phyloP scores from a whole-genome alignment of 2,888 invertebrate species.

The Lepeophtheirus nordmannii region DNA sequence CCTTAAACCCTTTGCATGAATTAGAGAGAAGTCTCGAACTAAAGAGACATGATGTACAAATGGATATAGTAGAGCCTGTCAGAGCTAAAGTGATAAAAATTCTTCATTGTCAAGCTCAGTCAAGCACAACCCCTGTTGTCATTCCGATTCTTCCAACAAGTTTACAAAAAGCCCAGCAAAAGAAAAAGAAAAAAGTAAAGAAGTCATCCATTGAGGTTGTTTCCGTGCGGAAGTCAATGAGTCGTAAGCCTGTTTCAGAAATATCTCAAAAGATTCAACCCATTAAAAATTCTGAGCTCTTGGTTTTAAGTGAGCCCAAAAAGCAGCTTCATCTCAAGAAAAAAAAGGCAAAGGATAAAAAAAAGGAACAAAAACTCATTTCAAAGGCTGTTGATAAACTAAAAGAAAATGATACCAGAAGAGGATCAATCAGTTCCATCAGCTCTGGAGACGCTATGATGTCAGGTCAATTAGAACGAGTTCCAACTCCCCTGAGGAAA shows the following conservation, averaged over 20 bases:
- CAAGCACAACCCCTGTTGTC: neutral
- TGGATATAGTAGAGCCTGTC: neutral
- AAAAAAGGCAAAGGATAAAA: conserved; percentile 6
- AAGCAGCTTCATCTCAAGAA: neutral
- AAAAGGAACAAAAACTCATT: neutral
- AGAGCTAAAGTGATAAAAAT: neutral
- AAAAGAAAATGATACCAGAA: neutral
- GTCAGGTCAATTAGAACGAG: conserved; percentile 5
- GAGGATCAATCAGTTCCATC: neutral
- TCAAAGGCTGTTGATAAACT: neutral
- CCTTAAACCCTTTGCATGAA: neutral
- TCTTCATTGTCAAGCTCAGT: neutral
- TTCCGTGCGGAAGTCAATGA: neutral
- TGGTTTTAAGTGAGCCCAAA: neutral
- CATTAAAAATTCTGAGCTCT: neutral
- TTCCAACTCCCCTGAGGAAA: conserved; percentile 14
- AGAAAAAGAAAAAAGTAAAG: neutral
- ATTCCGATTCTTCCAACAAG: too few species aligned
- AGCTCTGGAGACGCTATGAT: neutral
- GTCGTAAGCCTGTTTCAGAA: neutral
- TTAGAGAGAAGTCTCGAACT: neutral
- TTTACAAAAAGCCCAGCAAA: neutral
- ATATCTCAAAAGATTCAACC: neutral
- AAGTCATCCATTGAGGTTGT: neutral
- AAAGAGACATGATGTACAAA: neutral